Evolutionary conservation across 2,888 invertebrate species (phyloP).

Genomic region (Hirtodrosophila alboralis): DNA sequence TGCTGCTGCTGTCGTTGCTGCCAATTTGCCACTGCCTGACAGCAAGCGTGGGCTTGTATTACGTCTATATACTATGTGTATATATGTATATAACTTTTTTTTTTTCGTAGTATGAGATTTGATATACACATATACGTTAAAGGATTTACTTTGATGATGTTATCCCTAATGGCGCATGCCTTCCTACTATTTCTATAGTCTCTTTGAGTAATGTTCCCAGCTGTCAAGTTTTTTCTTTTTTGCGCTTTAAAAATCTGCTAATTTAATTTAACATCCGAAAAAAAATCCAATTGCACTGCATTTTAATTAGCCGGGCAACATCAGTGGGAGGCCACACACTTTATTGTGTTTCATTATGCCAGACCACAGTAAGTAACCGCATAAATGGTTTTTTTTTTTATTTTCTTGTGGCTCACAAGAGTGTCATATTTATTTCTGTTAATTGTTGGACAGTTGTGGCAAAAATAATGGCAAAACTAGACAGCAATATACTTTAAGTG

Average conservation of each 20-base stretch:
- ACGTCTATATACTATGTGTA: slow-evolving; percentile 7
- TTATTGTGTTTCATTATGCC: slow-evolving; percentile 32
- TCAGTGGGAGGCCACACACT: slow-evolving; percentile 15
- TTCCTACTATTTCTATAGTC: slow-evolving; percentile 20
- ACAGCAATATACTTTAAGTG: no score
- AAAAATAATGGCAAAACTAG: not conserved
- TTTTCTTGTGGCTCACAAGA: slow-evolving; percentile 15
- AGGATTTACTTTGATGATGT: slow-evolving; percentile 79
- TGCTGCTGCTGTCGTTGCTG: slow-evolving; percentile 40
- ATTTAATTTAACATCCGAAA: slow-evolving; percentile 46
- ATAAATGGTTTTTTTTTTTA: slow-evolving; percentile 8
- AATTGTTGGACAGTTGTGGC: slow-evolving; percentile 34
- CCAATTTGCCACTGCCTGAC: slow-evolving; percentile 59
- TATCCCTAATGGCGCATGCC: slow-evolving; percentile 74
- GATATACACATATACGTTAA: slow-evolving; percentile 64
- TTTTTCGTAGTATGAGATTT: slow-evolving; percentile 19
- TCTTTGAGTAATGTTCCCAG: slow-evolving; percentile 11
- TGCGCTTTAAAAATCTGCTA: slow-evolving; percentile 40
- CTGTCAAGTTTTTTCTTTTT: no score
- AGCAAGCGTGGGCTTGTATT: slow-evolving; percentile 42
- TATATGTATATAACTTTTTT: no score
- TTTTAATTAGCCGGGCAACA: slow-evolving; percentile 60
- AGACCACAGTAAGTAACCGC: slow-evolving; percentile 8
- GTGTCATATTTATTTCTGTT: slow-evolving; percentile 56
- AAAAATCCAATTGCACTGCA: slow-evolving; percentile 45